Percentiles rank a stretch among this genome's conserved stretches.
These are phyloP conservation scores for Aradus depressus DNA, from an alignment of 2,888 invertebrate species.

Conservation along the genomic window DNA sequence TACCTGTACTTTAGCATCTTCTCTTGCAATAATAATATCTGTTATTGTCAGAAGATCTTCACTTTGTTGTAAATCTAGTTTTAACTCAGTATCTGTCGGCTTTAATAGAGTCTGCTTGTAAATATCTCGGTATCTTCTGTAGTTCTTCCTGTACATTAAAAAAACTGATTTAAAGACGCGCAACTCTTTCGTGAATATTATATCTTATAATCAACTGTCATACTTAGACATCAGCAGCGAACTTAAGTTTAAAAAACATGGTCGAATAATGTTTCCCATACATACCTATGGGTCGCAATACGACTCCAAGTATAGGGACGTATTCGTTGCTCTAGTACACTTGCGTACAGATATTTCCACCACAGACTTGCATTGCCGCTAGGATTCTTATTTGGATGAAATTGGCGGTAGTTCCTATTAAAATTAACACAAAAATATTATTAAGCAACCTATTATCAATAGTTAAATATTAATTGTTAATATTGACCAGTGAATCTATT, in stretches of 20 bases:
- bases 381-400: conserved; percentile 48
- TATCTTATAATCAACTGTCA: background rate
- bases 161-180: background rate
- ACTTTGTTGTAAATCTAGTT: conserved; percentile 58
- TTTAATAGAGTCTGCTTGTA: conserved; percentile 59
- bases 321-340: conserved; percentile 57
- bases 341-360: conserved; percentile 66
- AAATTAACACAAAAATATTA: background rate
- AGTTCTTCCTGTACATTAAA: conserved; percentile 42
- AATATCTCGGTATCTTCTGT: conserved; percentile 54
- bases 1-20: conserved; percentile 67
- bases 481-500: background rate
- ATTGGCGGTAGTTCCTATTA: conserved; percentile 48
- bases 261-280: conserved; percentile 2
- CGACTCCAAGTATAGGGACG: conserved; percentile 63
- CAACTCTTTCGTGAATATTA: background rate
- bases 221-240: background rate
- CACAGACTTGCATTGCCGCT: conserved; percentile 50
- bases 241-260: background rate
- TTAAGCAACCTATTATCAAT: background rate
- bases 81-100: conserved; percentile 61
- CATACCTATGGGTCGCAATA: conserved; percentile 51
- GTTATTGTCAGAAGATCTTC: conserved; percentile 63
- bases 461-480: background rate
- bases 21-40: conserved; percentile 65